These are phyloP conservation scores for Marasmarcha lunaedactyla DNA, from an alignment of 2,888 invertebrate species.

Conservation along the genomic window DNA sequence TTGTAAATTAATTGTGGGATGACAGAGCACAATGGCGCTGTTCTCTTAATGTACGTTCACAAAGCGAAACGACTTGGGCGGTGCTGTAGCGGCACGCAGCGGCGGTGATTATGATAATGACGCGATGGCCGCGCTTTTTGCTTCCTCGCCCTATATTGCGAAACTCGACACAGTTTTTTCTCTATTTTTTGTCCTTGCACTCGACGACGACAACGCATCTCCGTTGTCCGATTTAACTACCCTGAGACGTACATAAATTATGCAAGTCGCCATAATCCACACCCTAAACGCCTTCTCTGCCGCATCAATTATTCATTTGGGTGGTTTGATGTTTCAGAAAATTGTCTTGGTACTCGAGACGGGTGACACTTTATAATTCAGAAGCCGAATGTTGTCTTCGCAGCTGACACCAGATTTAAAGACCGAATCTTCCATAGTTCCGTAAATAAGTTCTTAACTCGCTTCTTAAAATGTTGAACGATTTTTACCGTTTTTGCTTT, in stretches of 20 bases:
- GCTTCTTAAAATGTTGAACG: too few species aligned
- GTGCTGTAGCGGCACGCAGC: conserved; percentile 51
- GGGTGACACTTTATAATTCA: conserved; percentile 55
- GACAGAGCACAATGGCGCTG: conserved; percentile 54
- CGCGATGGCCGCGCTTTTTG: conserved; percentile 64
- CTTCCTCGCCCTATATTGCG: conserved; percentile 52
- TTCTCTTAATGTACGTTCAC: conserved; percentile 61
- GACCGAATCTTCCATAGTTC: conserved; percentile 8
- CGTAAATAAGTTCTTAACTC: conserved; percentile 2
- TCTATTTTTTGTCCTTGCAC: conserved; percentile 20
- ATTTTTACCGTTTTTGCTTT: too few species aligned
- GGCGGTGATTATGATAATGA: conserved; percentile 68
- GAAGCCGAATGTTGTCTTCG: conserved; percentile 31
- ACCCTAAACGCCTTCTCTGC: conserved; percentile 63
- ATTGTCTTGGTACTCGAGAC: conserved; percentile 59
- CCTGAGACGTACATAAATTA: conserved; percentile 61
- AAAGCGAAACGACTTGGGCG: conserved; percentile 63
- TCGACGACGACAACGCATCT: conserved; percentile 14
- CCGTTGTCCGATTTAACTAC: conserved; percentile 41
- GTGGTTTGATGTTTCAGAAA: conserved; percentile 67
- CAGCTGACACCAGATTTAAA: conserved; percentile 37
- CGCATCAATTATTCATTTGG: conserved; percentile 64
- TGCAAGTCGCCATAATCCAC: conserved; percentile 66
- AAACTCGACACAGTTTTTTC: conserved; percentile 44
- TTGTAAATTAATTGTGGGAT: conserved; percentile 63